phyloP scores from a whole-genome alignment of 1,140 invertebrate genomes.

The Trachymyrmex cornetzi region DNA sequence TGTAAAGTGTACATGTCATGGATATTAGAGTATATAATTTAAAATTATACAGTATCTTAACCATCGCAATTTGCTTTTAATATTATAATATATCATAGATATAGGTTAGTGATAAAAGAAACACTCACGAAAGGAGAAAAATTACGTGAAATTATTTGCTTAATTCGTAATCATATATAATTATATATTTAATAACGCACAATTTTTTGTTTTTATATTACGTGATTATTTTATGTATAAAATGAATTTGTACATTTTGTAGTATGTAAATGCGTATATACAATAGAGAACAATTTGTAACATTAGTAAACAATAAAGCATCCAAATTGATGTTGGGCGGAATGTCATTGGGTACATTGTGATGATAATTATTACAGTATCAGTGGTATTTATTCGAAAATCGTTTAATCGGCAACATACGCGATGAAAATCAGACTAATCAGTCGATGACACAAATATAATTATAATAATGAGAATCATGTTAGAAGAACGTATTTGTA shows the following conservation, averaged over 20 bases:
- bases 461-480: neutral
- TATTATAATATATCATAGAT: neutral
- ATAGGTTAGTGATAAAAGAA: neutral
- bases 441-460: neutral
- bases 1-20: too few relatives aligned
- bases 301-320: neutral
- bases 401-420: neutral
- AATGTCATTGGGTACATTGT: neutral
- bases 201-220: neutral
- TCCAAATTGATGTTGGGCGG: neutral
- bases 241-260: neutral
- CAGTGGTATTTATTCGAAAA: conserved; percentile 10
- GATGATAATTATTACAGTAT: neutral
- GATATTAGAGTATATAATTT: too few relatives aligned
- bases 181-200: neutral
- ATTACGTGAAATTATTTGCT: neutral
- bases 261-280: neutral
- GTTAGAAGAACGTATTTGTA: too few relatives aligned
- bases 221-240: neutral
- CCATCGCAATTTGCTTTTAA: neutral
- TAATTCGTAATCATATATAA: neutral
- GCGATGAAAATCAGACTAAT: neutral
- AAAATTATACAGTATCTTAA: too few relatives aligned
- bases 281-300: conserved; percentile 2
- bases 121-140: neutral